These are phyloP conservation scores for Chaenogobius annularis DNA, from an alignment of 2,113 vertebrate genomes.

Conservation along the genomic window DNA sequence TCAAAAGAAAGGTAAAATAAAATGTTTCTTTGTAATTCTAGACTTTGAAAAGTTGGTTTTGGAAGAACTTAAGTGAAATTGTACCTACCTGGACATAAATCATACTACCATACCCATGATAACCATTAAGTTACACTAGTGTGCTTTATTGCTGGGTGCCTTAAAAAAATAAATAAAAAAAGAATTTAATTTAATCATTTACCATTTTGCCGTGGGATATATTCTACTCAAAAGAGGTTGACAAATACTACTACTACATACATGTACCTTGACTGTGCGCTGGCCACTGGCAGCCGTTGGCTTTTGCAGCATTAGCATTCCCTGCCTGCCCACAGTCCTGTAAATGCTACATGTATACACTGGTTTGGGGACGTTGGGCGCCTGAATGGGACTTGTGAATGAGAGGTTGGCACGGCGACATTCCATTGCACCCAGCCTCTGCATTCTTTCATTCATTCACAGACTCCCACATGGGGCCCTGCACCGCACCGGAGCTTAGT, in stretches of 20 bases:
- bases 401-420: slow-evolving; percentile 51
- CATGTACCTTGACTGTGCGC: not conserved
- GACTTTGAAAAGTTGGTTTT: too few species aligned
- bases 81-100: too few species aligned
- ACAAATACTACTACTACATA: not conserved
- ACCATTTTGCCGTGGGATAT: too few species aligned
- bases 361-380: not conserved
- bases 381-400: slow-evolving; percentile 61
- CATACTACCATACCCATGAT: too few species aligned
- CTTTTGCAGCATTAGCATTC: not conserved
- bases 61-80: too few species aligned
- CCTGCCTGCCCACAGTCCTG: not conserved
- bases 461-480: slow-evolving; percentile 62
- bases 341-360: slow-evolving; percentile 5
- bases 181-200: too few species aligned
- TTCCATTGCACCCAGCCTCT: slow-evolving; percentile 44
- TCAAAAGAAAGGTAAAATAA: too few species aligned
- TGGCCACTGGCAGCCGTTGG: not conserved
- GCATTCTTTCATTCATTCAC: slow-evolving; percentile 53
- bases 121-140: too few species aligned
- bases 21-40: too few species aligned
- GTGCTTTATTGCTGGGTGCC: too few species aligned
- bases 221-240: too few species aligned
- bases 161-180: too few species aligned
- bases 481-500: slow-evolving; percentile 58